A percentile compares a stretch with the other conserved stretches of the same genome.
These are phyloP conservation scores for Acromyrmex charruanus DNA, from an alignment of 1,140 invertebrate species.

Conservation along the genomic window DNA sequence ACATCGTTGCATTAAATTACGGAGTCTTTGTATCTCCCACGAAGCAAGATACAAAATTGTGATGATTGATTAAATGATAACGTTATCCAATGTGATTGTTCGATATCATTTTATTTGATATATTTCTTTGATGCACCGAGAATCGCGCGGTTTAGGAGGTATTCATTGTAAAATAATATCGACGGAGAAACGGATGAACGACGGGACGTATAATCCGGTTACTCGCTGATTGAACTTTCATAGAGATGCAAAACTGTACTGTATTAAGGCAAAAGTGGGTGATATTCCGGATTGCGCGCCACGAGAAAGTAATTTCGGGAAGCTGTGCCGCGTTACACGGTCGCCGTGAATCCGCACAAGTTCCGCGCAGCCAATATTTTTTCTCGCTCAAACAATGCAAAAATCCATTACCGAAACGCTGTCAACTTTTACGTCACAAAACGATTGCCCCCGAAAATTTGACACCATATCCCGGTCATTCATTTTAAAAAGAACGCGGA, in stretches of 20 bases:
- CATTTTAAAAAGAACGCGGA: neutral
- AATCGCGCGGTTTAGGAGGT: constrained; percentile 3
- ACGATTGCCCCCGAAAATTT: constrained; percentile 19
- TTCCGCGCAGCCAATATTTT: constrained; percentile 36
- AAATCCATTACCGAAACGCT: constrained; percentile 28
- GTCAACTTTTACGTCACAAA: constrained; percentile 19
- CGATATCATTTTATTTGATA: neutral
- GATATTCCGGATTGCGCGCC: constrained; percentile 32
- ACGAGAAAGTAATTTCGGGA: constrained; percentile 54
- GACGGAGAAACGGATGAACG: constrained; percentile 9
- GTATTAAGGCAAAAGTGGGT: constrained; percentile 23
- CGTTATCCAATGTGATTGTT: neutral
- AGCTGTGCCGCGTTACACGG: constrained; percentile 22
- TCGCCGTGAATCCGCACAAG: neutral
- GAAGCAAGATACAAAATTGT: neutral
- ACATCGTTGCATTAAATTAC: constrained; percentile 28
- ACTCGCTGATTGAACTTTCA: constrained; percentile 59
- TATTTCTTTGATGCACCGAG: neutral
- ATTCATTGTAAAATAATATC: constrained; percentile 29
- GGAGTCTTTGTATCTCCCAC: neutral
- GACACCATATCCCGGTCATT: neutral
- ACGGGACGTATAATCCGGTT: constrained; percentile 24
- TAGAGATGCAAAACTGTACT: constrained; percentile 38
- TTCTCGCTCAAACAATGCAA: constrained; percentile 19
- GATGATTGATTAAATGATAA: constrained; percentile 46